These are phyloP conservation scores for Lordiphosa andalusiaca DNA, from an alignment of 2,888 invertebrate genomes.

Conservation along the genomic window DNA sequence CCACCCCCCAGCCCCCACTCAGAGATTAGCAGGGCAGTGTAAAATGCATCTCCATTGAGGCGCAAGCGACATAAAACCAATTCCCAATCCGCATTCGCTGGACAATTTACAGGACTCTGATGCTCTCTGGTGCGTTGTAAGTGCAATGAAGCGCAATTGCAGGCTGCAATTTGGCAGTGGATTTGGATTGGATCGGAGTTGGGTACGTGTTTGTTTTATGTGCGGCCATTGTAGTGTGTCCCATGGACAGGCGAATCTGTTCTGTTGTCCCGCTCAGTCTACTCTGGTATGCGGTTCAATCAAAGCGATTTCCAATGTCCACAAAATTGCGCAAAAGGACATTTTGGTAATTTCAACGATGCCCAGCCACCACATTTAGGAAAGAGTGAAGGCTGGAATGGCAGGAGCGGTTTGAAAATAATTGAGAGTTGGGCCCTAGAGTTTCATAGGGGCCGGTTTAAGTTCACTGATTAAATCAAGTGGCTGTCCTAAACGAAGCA, in stretches of 20 bases:
- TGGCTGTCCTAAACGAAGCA: no score
- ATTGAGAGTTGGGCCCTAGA: no score
- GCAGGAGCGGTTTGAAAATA: constrained; percentile 17
- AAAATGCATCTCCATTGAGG: constrained; percentile 68
- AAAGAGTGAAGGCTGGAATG: not conserved
- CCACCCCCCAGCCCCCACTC: constrained; percentile 37
- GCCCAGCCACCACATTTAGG: constrained; percentile 9
- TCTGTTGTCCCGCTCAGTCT: constrained; percentile 41
- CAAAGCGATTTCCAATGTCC: constrained; percentile 76
- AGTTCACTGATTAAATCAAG: no score
- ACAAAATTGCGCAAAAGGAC: constrained; percentile 75
- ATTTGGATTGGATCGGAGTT: constrained; percentile 44
- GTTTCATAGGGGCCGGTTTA: no score
- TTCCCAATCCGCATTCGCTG: constrained; percentile 43
- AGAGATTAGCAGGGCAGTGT: constrained; percentile 68
- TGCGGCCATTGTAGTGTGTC: constrained; percentile 65
- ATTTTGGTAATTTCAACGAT: constrained; percentile 75
- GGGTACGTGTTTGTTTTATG: constrained; percentile 71
- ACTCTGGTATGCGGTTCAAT: constrained; percentile 69
- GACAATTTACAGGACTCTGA: constrained; percentile 33
- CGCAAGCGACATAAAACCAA: constrained; percentile 76
- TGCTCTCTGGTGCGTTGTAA: constrained; percentile 55
- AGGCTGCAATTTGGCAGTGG: constrained; percentile 69
- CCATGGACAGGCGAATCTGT: constrained; percentile 30
- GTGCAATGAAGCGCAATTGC: constrained; percentile 69